Conservation (phyloP, 2,113 vertebrate genomes). For the Sialia sialis region DNA sequence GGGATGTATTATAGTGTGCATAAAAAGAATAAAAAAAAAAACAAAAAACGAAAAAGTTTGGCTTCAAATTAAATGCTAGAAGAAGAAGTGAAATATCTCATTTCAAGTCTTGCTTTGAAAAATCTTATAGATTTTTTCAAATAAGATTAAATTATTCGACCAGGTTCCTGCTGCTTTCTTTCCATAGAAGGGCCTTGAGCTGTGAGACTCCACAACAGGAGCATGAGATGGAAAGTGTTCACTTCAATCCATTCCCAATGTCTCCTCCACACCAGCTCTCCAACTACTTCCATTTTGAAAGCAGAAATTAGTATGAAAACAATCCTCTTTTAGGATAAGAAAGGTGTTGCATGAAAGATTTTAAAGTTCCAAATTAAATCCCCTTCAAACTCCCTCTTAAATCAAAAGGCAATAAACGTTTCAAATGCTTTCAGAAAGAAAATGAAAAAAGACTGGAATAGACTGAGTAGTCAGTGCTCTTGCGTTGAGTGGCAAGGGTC, state of each 20-base stretch:
- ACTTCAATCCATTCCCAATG: background rate
- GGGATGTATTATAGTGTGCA: background rate
- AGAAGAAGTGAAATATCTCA: background rate
- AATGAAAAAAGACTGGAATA: background rate
- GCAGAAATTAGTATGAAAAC: background rate
- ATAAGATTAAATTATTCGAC: background rate
- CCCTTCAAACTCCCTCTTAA: background rate
- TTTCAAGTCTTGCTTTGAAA: background rate
- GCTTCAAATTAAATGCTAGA: background rate
- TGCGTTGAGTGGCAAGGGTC: background rate
- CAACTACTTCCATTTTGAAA: background rate
- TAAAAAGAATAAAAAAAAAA: background rate
- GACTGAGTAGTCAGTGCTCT: background rate
- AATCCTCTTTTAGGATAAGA: background rate
- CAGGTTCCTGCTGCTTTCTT: background rate
- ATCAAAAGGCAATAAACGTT: background rate
- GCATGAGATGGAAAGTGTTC: background rate
- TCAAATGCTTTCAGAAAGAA: background rate
- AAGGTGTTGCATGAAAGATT: background rate
- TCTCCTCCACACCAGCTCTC: background rate
- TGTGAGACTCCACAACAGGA: background rate
- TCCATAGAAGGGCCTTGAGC: background rate
- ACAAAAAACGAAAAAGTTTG: fast-evolving
- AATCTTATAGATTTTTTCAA: background rate
- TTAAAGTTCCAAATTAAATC: background rate